Evolutionary conservation across 2,888 invertebrate species (phyloP).

Genomic region (Acanthosepion esculentum): DNA sequence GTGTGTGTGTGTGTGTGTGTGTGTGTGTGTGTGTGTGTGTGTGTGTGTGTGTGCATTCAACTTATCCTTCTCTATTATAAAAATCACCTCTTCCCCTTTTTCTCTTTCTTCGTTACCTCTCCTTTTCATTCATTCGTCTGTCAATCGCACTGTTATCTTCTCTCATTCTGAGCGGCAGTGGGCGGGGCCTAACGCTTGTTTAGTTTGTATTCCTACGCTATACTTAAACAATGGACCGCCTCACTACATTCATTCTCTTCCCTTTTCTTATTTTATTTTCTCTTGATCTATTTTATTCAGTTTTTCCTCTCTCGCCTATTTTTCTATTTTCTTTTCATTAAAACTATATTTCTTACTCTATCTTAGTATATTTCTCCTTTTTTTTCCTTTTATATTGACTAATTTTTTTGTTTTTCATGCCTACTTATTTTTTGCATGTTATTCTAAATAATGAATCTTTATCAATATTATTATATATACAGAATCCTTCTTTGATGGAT

Average conservation of each 20-base stretch:
- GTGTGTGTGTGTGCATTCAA: no score
- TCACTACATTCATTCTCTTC: not conserved
- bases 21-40: no score
- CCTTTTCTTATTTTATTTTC: not conserved
- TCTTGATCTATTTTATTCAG: no score
- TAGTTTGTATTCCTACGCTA: not conserved
- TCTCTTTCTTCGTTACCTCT: not conserved
- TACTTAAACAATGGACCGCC: not conserved
- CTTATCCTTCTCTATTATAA: no score
- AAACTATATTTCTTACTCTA: not conserved
- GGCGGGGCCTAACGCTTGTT: not conserved
- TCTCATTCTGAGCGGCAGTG: not conserved
- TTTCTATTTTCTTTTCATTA: not conserved
- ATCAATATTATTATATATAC: no score
- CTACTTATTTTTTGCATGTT: no score
- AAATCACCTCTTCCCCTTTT: not conserved
- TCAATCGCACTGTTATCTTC: not conserved
- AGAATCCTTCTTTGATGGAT: no score
- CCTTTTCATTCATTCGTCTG: not conserved
- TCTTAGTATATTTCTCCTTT: not conserved
- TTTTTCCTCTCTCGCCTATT: not conserved
- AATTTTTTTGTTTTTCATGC: no score
- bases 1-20: no score
- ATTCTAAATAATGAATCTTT: no score
- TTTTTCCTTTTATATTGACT: not conserved